Evolutionary conservation across 2,888 invertebrate genomes (phyloP), one percentile per base, ranked within the genome.

Genomic region (Busseola fusca): DNA sequence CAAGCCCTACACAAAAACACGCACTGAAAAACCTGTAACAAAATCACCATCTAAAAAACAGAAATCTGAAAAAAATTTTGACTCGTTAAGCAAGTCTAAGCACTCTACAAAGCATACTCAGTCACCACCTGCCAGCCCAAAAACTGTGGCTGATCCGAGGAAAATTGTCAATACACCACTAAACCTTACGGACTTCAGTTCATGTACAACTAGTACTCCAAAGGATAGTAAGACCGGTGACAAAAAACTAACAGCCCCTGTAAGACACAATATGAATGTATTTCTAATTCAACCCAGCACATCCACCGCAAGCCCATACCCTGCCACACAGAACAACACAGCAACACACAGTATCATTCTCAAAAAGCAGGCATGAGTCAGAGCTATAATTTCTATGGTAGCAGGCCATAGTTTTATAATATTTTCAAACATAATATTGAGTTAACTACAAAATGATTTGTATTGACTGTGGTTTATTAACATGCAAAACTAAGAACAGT

Each of bases 191-290:
- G n/a, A 27, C 0, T 1, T 10, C 0, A 56, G 3, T 63, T 45
- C 42, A 18, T 1, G 1, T 3, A 1, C 5, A 16, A n/a, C n/a
- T 21, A 16, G 0, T 27, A 27, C 54, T 10, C 10, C 40, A 21
- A 37, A 45, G 14, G 25, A 14, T 25, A 45, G 4, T 42, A 54
- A 12, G 12, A 18, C 21, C 0, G 12, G 1, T 58, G 72, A 60
- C 3, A 59, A 21, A 7, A 40, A 30, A 4, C 1, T 27, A 5
- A n/a, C 5, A 0, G 18, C 27, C 0, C 73, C 73, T 0, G 10
- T 40, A 3, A 62, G 45, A 34, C 78, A 73, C 21, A 68, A 64
- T 7, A 56, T 73, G 34, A 67, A 64, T 0, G 0, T 3, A 0
- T 9, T 48, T 0, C 1, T 34, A 16, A 18, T 18, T 27, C 73